These are phyloP conservation scores for Rhizomys pruinosus DNA, from an alignment of 2,113 vertebrate species.

Conservation along the genomic window DNA sequence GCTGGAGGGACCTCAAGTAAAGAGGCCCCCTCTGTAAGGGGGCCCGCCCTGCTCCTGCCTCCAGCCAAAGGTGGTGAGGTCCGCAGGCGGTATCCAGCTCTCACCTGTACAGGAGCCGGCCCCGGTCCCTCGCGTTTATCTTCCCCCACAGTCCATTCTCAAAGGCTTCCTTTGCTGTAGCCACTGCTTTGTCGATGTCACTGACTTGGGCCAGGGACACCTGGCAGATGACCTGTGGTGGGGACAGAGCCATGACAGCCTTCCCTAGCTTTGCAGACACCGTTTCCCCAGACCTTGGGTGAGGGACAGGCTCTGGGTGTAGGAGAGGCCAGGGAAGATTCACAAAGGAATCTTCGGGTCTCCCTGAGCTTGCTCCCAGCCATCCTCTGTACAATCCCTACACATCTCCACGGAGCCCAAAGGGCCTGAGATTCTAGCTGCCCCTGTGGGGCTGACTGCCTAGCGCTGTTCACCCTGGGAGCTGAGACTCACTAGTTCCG, in stretches of 20 bases:
- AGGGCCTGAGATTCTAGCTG: neutral
- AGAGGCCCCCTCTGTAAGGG: neutral
- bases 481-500: neutral
- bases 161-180: constrained; percentile 91
- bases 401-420: neutral
- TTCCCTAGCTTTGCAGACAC: neutral
- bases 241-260: neutral
- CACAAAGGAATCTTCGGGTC: neutral
- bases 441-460: neutral
- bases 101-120: constrained; percentile 88
- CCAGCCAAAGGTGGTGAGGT: neutral
- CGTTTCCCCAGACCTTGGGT: too few species aligned
- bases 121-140: constrained; percentile 89
- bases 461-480: neutral
- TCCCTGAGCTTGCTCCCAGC: too few species aligned
- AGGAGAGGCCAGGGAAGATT: neutral
- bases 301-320: neutral
- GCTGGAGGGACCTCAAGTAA: neutral
- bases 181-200: constrained; percentile 91
- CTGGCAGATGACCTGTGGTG: constrained; percentile 87
- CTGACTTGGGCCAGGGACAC: constrained; percentile 87
- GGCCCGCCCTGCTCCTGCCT: too few species aligned
- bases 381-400: too few species aligned
- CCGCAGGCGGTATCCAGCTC: neutral
- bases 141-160: constrained; percentile 90